phyloP scores from a whole-genome alignment of 2,113 vertebrate species.

The Ophthalmolycus amberensis region DNA sequence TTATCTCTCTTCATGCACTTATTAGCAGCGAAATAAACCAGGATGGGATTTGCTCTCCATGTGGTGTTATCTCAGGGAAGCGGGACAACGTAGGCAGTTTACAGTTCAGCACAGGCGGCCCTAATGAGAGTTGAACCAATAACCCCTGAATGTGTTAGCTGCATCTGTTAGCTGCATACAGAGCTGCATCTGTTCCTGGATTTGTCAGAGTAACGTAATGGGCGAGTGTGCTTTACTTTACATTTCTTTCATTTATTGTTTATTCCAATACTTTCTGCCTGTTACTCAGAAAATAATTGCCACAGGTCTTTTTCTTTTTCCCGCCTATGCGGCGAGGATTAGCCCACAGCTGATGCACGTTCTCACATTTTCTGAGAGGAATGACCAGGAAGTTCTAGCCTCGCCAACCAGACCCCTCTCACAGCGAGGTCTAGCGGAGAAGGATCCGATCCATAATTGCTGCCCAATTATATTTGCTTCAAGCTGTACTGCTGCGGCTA shows the following conservation, averaged over 20 bases:
- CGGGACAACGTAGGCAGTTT: neutral
- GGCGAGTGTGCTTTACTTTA: neutral
- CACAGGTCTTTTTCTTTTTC: neutral
- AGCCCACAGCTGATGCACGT: constrained; percentile 43
- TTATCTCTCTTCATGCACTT: constrained; percentile 5
- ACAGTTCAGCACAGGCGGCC: neutral
- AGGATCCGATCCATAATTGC: constrained; percentile 76
- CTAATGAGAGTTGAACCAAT: constrained; percentile 53
- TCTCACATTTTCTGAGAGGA: constrained; percentile 53
- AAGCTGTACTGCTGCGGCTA: constrained; percentile 70
- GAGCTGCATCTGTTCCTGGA: neutral
- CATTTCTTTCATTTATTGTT: constrained; percentile 18
- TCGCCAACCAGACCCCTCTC: constrained; percentile 64
- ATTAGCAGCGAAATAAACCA: neutral
- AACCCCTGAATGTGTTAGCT: constrained; percentile 28
- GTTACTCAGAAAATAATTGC: constrained; percentile 66
- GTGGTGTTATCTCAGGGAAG: neutral
- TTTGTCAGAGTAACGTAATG: constrained; percentile 15
- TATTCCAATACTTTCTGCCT: constrained; percentile 9
- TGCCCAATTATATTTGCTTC: constrained; percentile 79
- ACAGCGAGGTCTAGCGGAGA: constrained; percentile 70
- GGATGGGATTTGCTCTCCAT: neutral
- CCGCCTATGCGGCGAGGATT: constrained; percentile 12
- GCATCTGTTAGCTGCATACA: too few relatives aligned
- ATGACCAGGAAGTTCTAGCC: constrained; percentile 62